A percentile compares a stretch with the other conserved stretches of the same genome.
These are phyloP conservation scores for Sinocyclocheilus anshuiensis DNA, from an alignment of 2,113 vertebrate species.

Conservation along the genomic window DNA sequence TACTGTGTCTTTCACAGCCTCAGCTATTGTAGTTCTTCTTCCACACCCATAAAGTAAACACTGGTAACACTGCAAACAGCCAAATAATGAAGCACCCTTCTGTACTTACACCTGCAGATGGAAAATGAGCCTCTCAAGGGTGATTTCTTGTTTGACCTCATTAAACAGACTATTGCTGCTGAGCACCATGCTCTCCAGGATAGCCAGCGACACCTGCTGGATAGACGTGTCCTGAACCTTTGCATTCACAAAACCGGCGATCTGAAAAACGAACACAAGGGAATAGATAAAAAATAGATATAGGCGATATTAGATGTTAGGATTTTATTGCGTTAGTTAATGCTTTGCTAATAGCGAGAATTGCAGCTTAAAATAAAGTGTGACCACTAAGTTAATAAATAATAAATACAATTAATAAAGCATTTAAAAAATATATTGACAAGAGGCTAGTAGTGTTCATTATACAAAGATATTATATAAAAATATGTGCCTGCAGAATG, in stretches of 20 bases:
- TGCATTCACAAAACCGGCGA: slow-evolving; percentile 87
- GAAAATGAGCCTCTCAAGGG: slow-evolving; percentile 84
- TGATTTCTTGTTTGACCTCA: slow-evolving; percentile 87
- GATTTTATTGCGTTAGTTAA: too few relatives aligned
- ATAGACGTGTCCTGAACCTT: slow-evolving; percentile 83
- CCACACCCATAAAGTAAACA: background rate
- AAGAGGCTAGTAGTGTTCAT: too few relatives aligned
- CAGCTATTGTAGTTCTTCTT: background rate
- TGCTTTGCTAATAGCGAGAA: too few relatives aligned
- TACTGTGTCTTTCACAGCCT: background rate
- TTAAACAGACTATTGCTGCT: slow-evolving; percentile 84
- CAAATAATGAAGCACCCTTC: background rate
- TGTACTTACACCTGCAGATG: slow-evolving; percentile 91
- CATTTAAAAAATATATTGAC: too few relatives aligned
- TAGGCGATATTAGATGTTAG: too few relatives aligned
- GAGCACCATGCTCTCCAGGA: slow-evolving; percentile 94
- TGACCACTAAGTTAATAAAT: too few relatives aligned
- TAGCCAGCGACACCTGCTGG: slow-evolving; percentile 88
- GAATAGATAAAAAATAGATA: background rate
- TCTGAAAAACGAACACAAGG: slow-evolving; percentile 68
- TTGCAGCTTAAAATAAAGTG: too few relatives aligned
- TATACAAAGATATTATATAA: too few relatives aligned
- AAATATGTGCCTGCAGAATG: too few relatives aligned
- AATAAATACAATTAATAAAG: too few relatives aligned
- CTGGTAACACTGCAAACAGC: background rate